phyloP scores from a whole-genome alignment of 2,797 vertebrate species.

The Todus mexicanus region DNA sequence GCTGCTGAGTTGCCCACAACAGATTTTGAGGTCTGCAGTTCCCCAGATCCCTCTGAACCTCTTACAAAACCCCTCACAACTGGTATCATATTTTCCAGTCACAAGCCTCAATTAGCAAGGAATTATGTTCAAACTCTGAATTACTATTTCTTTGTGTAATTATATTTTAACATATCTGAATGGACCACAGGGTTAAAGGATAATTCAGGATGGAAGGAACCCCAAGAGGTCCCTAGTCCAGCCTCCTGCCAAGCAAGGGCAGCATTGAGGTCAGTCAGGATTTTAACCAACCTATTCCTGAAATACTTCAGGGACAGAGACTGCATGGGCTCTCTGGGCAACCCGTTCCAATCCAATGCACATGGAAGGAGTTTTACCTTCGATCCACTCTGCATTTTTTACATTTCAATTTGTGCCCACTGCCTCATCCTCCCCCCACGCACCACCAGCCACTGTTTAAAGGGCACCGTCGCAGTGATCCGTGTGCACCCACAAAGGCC shows the following conservation, averaged over 20 bases:
- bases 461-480: neutral
- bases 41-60: neutral
- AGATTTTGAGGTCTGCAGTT: neutral
- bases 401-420: neutral
- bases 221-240: neutral
- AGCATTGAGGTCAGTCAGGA: neutral
- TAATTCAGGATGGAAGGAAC: neutral
- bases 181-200: neutral
- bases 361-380: neutral
- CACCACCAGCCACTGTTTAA: neutral
- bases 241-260: neutral
- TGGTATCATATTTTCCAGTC: neutral
- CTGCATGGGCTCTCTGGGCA: neutral
- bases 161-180: neutral
- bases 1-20: neutral
- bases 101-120: neutral
- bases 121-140: neutral
- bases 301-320: neutral
- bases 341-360: neutral
- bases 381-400: neutral
- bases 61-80: neutral
- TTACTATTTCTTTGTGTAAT: neutral
- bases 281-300: neutral
- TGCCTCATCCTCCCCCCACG: neutral
- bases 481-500: neutral